Conservation (phyloP, 2,113 vertebrate genomes). For the Paraplagusia blochii region DNA sequence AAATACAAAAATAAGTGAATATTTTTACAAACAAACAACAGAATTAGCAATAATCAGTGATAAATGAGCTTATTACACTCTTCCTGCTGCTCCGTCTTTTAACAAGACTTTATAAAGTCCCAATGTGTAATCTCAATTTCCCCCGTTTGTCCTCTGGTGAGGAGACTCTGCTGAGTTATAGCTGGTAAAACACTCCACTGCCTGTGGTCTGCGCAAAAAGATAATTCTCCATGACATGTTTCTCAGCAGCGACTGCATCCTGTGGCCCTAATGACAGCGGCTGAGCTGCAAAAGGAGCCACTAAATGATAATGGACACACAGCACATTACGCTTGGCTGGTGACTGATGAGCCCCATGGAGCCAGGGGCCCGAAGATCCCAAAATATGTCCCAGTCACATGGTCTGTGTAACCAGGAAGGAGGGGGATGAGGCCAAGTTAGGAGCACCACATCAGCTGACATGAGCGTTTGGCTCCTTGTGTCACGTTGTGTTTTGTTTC, state of each 20-base stretch:
- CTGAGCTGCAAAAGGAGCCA: slow-evolving; percentile 41
- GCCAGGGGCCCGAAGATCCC: background rate
- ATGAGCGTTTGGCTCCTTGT: too few species aligned
- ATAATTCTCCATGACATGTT: slow-evolving; percentile 60
- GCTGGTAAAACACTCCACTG: slow-evolving; percentile 40
- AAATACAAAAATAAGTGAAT: background rate
- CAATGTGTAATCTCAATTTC: slow-evolving; percentile 34
- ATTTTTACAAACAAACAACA: background rate
- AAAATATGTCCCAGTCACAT: slow-evolving; percentile 22
- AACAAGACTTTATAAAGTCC: slow-evolving; percentile 52
- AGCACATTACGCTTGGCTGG: slow-evolving; percentile 36
- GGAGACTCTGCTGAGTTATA: slow-evolving; percentile 24
- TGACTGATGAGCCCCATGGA: slow-evolving; percentile 22
- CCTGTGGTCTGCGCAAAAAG: slow-evolving; percentile 47
- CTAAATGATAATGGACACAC: slow-evolving; percentile 48
- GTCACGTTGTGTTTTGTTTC: too few species aligned
- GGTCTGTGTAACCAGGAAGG: background rate
- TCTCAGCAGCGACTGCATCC: slow-evolving; percentile 53
- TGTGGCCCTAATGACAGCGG: slow-evolving; percentile 61
- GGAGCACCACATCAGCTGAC: too few species aligned
- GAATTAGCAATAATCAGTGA: slow-evolving; percentile 5
- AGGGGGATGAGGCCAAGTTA: too few species aligned
- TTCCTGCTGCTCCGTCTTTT: slow-evolving; percentile 7
- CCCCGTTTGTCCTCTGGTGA: slow-evolving; percentile 10
- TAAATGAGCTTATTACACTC: slow-evolving; percentile 50